Conservation (phyloP, 2,113 vertebrate genomes). For the Crypturellus undulatus region DNA sequence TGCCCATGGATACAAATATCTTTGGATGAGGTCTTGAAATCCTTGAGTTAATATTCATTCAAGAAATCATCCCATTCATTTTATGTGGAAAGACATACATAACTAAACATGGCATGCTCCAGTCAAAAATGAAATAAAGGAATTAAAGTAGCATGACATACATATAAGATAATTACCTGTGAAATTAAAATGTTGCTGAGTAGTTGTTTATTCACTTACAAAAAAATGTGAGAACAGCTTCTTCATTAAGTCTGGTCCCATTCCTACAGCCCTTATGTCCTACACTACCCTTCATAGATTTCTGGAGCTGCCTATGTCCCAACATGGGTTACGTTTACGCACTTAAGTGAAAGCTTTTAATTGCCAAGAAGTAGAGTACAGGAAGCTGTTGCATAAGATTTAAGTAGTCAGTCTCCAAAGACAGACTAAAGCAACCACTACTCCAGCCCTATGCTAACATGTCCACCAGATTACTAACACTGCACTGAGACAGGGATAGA, state of each 20-base stretch:
- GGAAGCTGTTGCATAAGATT: not conserved
- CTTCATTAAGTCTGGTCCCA: not conserved
- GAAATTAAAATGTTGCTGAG: not conserved
- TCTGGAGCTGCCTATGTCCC: not conserved
- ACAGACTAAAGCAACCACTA: not conserved
- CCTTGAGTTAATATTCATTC: not conserved
- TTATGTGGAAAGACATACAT: not conserved
- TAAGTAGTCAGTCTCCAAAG: not conserved
- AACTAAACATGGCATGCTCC: not conserved
- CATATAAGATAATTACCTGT: not conserved
- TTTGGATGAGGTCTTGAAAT: not conserved
- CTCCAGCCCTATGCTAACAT: accelerated
- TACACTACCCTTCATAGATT: not conserved
- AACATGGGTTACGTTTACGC: accelerated
- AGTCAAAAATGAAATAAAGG: not conserved
- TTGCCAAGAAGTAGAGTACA: not conserved
- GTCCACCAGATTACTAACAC: not conserved
- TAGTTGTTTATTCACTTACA: not conserved
- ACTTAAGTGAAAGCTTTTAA: not conserved
- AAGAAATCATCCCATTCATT: not conserved
- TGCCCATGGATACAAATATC: not conserved
- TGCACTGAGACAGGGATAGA: not conserved
- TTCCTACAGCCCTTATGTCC: not conserved
- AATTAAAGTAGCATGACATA: not conserved
- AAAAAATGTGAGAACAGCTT: not conserved